Evolutionary conservation across 2,888 invertebrate species (phyloP), one percentile per base, ranked within the genome.

Genomic region (Drosophila siamana): DNA sequence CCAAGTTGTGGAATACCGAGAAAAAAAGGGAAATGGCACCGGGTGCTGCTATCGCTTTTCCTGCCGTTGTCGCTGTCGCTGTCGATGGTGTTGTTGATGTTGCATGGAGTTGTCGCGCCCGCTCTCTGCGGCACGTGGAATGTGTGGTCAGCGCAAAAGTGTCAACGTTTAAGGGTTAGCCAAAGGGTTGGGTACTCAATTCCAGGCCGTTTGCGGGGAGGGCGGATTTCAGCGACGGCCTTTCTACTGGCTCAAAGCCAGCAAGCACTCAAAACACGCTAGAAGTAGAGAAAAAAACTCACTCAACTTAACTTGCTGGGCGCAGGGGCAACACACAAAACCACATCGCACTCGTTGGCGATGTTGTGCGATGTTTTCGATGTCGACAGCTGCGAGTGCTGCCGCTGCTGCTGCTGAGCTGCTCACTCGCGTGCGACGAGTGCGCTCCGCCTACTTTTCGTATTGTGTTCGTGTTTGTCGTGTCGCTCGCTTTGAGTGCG

Each of bases 361-460:
- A 88, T 88, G 88, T 86, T 83, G 16, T 56, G 62, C 78, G 78
- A 77, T 77, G 77, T 71, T 80, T 74, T 62, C 46, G 28, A 19
- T 52, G 28, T 28, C 28, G 28, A 8, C 28, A 9, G 28, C 38
- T 52, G 40, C 36, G n/a, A n/a, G n/a, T 63, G 41, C 55, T 11
- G 60, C 30, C 6, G 13, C 52, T 43, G 63, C 50, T 67, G 52
- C 74, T 82, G 57, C 59, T 67, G 75, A 19, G 56, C 63, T 60
- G 75, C 68, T 72, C 69, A 51, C 62, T 43, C 80, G 51, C 57
- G 56, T 52, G 43, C 44, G 6, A 13, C 70, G 50, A 30, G 72
- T 33, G 33, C 66, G 87, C 91, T 90, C 90, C 90, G 90, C 90
- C 91, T 88, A 80, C 80, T 86, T 90, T 87, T 76, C 43, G 71